Conservation (phyloP, 2,888 invertebrate species). For the Zelleria hepariella region DNA sequence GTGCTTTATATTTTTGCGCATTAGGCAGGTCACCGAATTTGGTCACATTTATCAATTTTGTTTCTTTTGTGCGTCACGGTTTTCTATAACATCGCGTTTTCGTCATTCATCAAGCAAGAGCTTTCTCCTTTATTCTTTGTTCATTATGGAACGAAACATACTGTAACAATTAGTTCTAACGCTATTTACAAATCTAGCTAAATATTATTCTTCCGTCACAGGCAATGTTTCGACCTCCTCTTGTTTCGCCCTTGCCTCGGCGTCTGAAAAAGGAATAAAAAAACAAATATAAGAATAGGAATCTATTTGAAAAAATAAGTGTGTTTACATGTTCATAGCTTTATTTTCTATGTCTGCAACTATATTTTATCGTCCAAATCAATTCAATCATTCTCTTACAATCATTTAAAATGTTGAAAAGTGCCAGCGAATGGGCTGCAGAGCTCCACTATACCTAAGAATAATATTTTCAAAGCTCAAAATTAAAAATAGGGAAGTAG, state of each 20-base stretch:
- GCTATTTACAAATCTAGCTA: constrained; percentile 67
- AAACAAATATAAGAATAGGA: neutral
- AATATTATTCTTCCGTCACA: constrained; percentile 66
- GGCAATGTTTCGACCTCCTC: constrained; percentile 31
- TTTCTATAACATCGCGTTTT: neutral
- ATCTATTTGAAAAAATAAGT: too few relatives aligned
- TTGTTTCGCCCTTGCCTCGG: constrained; percentile 67
- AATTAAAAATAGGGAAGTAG: too few relatives aligned
- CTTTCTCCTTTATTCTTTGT: constrained; percentile 46
- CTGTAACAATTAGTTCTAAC: constrained; percentile 57
- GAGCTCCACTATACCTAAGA: too few relatives aligned
- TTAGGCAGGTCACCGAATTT: neutral
- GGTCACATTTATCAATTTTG: neutral
- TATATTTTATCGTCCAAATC: too few relatives aligned
- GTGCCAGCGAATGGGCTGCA: too few relatives aligned
- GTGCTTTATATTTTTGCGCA: neutral
- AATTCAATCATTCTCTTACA: too few relatives aligned
- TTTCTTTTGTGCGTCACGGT: neutral
- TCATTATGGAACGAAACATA: constrained; percentile 52
- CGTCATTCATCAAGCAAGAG: neutral
- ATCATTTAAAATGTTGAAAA: too few relatives aligned
- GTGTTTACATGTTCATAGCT: too few relatives aligned
- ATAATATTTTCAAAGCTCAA: too few relatives aligned
- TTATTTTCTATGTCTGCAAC: too few relatives aligned
- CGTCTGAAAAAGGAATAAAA: constrained; percentile 45